phyloP scores from a whole-genome alignment of 2,797 vertebrate genomes.

The Rachycentron canadum region DNA sequence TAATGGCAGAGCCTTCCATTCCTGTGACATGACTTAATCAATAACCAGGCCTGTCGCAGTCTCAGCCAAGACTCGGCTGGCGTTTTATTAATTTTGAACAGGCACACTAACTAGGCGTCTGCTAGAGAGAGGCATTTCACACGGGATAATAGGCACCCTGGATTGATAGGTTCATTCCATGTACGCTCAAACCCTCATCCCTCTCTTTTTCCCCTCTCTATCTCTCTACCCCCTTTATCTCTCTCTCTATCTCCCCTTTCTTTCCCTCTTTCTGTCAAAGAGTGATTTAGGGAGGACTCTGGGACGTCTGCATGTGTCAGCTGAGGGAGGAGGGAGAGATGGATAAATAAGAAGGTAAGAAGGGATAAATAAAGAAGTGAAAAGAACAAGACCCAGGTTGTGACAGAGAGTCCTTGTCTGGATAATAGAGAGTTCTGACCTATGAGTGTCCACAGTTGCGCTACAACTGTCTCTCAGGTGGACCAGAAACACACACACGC shows the following conservation, averaged over 20 bases:
- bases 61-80: slow-evolving; percentile 78
- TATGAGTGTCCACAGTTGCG: slow-evolving; percentile 29
- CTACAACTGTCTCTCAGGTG: slow-evolving; percentile 40
- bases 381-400: slow-evolving; percentile 54
- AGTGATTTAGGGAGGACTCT: slow-evolving; percentile 84
- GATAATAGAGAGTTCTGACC: slow-evolving; percentile 63
- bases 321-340: slow-evolving; percentile 64
- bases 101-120: slow-evolving; percentile 88
- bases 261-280: slow-evolving; percentile 81
- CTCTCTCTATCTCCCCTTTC: slow-evolving; percentile 71
- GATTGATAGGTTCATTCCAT: slow-evolving; percentile 90
- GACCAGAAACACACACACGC: slow-evolving; percentile 29
- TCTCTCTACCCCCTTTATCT: slow-evolving; percentile 74
- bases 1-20: slow-evolving; percentile 88
- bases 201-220: slow-evolving; percentile 76
- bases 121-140: slow-evolving; percentile 85
- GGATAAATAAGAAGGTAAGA: slow-evolving; percentile 71
- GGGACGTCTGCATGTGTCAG: slow-evolving; percentile 64
- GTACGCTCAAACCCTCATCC: slow-evolving; percentile 82
- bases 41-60: slow-evolving; percentile 84
- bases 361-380: slow-evolving; percentile 71
- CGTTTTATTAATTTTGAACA: slow-evolving; percentile 90
- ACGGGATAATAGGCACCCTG: slow-evolving; percentile 86
- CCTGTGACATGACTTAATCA: slow-evolving; percentile 89
- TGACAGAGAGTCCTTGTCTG: slow-evolving; percentile 64